Percentiles rank a stretch among this genome's conserved stretches.
Evolutionary conservation across 2,888 invertebrate species (phyloP).

Genomic region (Lacanobia wlatinum): DNA sequence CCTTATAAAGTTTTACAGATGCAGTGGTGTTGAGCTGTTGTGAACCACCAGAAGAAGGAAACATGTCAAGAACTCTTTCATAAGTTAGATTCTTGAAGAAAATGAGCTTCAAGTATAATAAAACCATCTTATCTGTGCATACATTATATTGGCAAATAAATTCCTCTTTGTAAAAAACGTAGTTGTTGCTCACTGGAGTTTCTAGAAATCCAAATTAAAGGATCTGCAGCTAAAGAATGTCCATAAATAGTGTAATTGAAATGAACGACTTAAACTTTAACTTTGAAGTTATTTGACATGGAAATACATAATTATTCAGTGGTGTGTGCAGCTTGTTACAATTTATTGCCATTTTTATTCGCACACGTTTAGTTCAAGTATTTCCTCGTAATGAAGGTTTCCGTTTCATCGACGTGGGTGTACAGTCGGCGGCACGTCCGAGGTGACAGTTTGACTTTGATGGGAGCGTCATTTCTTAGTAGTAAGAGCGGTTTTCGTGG

Average conservation of each 20-base stretch:
- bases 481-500: not conserved
- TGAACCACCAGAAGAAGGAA: too few species aligned
- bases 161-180: not conserved
- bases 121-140: too few species aligned
- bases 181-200: not conserved
- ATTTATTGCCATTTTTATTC: slow-evolving; percentile 19
- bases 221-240: not conserved
- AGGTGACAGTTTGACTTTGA: not conserved
- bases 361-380: slow-evolving; percentile 20
- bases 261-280: not conserved
- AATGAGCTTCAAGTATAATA: too few species aligned
- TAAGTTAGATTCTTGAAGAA: too few species aligned
- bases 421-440: not conserved
- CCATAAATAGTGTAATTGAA: slow-evolving; percentile 22
- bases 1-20: too few species aligned
- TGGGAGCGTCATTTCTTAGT: not conserved
- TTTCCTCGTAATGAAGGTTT: slow-evolving; percentile 13
- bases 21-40: too few species aligned
- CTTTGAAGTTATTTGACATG: not conserved
- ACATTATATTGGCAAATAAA: too few species aligned
- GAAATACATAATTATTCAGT: slow-evolving; percentile 7
- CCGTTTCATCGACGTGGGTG: not conserved
- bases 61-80: too few species aligned
- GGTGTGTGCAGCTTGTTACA: slow-evolving; percentile 24
- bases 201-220: not conserved